These are phyloP conservation scores for Decapterus maruadsi DNA, from an alignment of 2,797 vertebrate genomes.

Conservation along the genomic window DNA sequence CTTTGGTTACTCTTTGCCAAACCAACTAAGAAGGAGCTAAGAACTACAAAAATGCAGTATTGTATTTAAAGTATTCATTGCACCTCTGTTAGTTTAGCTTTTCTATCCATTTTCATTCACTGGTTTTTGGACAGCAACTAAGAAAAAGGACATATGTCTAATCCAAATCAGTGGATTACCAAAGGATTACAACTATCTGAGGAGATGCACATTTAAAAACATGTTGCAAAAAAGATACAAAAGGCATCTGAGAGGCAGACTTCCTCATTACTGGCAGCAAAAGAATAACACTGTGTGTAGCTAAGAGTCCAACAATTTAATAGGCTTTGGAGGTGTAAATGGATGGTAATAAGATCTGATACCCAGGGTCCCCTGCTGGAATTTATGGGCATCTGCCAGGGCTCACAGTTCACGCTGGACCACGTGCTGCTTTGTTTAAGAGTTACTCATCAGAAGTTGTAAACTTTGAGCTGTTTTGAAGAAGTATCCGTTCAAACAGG, in stretches of 20 bases:
- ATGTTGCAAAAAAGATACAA: conserved; percentile 29
- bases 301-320: conserved; percentile 67
- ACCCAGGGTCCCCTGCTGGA: conserved; percentile 60
- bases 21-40: not conserved
- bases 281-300: conserved; percentile 33
- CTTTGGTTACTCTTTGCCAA: not conserved
- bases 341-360: conserved; percentile 71
- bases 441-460: conserved; percentile 54
- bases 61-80: conserved; percentile 8
- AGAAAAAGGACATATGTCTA: conserved; percentile 26
- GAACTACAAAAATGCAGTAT: not conserved
- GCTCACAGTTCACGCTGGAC: conserved; percentile 65
- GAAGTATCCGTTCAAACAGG: conserved; percentile 32
- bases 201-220: conserved; percentile 42
- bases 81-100: not conserved
- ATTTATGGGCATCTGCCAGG: conserved; percentile 71
- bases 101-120: not conserved
- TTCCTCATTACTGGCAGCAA: conserved; percentile 57
- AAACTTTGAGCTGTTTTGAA: conserved; percentile 56
- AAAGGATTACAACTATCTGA: conserved; percentile 45
- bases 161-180: conserved; percentile 49
- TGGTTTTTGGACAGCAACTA: not conserved
- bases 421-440: conserved; percentile 65
- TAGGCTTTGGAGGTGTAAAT: conserved; percentile 71
- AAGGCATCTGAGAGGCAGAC: conserved; percentile 41